Conservation (phyloP, 2,113 vertebrate species). For the Meriones unguiculatus region DNA sequence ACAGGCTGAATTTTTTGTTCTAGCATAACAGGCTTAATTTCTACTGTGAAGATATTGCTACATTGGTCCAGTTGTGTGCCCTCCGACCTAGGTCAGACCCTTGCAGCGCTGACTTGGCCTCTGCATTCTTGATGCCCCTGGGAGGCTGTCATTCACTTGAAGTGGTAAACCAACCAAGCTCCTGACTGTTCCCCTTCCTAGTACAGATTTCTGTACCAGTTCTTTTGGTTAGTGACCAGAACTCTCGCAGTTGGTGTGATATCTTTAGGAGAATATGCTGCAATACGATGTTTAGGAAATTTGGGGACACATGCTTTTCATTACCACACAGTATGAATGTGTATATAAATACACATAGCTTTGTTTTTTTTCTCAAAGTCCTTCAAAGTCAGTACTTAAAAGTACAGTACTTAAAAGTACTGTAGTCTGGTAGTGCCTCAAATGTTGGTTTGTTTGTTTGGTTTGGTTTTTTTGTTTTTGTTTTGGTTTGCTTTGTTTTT, state of each 20-base stretch:
- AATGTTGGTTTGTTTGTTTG: slow-evolving; percentile 73
- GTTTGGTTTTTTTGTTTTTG: slow-evolving; percentile 45
- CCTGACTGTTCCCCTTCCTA: slow-evolving; percentile 77
- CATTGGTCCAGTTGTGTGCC: slow-evolving; percentile 58
- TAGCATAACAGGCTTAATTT: slow-evolving; percentile 76
- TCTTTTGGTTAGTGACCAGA: slow-evolving; percentile 64
- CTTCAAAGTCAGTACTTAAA: slow-evolving; percentile 23
- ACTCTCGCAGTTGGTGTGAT: slow-evolving; percentile 28
- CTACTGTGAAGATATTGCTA: slow-evolving; percentile 80
- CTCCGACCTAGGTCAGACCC: slow-evolving; percentile 64
- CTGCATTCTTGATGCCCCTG: slow-evolving; percentile 27
- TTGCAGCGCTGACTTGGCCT: slow-evolving; percentile 68
- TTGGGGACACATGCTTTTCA: slow-evolving; percentile 74
- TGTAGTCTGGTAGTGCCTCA: slow-evolving; percentile 87
- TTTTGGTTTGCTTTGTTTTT: slow-evolving; percentile 60
- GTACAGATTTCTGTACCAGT: slow-evolving; percentile 74
- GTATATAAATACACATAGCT: slow-evolving; percentile 40
- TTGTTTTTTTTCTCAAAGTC: slow-evolving; percentile 72
- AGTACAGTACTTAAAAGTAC: slow-evolving; percentile 78
- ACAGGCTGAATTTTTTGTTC: slow-evolving; percentile 80
- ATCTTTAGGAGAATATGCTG: slow-evolving; percentile 68
- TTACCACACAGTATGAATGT: slow-evolving; percentile 60
- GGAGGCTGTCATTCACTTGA: slow-evolving; percentile 72
- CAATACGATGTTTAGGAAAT: slow-evolving; percentile 75
- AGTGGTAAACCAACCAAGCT: slow-evolving; percentile 67